Evolutionary conservation across 2,113 vertebrate genomes (phyloP), one percentile per base, ranked within the genome.

Genomic region (Antidorcas marsupialis): DNA sequence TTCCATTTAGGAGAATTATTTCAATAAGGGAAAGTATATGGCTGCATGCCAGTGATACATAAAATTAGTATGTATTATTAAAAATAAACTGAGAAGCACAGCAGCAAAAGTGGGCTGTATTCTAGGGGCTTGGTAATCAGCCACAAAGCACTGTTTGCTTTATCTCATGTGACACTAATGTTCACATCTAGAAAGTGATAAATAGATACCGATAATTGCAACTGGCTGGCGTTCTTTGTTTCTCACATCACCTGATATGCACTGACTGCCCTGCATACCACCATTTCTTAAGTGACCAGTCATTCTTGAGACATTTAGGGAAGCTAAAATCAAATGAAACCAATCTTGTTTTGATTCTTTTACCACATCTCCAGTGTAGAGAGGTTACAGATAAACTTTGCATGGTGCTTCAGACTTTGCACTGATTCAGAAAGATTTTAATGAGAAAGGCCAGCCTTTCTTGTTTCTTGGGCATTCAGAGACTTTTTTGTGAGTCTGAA

Each of bases 151-250:
- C 28, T 53, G 45, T 89, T 97, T 94, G 27, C 74, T 95, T 88
- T 5, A 87, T 96, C 97, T 96, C 64, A n/a, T 39, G 33, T 67
- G 88, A 50, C 39, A 62, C 92, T 97, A 96, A 71, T 88, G 98
- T 43, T 74, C 93, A 53, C 45, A n/a, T 96, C 74, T 97, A 79
- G 86, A 96, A 88, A 71, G 91, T 57, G 82, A 88, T 90, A 92
- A 89, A 79, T 55, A 93, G 55, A 87, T 95, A 83, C 1, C 45
- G 82, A 60, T 52, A 88, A 45, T 62, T 95, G 64, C 28, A 90
- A 3, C 43, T 89, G 60, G 3, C 78, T 91, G 89, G 39, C 79
- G 86, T 97, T 87, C 39, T 79, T 93, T 97, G 23, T 62, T 89
- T 93, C 53, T 96, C 90, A 47, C 14, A 52, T 85, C 15, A 97